phyloP scores from a whole-genome alignment of 2,888 invertebrate species.

The Gibbula magus region DNA sequence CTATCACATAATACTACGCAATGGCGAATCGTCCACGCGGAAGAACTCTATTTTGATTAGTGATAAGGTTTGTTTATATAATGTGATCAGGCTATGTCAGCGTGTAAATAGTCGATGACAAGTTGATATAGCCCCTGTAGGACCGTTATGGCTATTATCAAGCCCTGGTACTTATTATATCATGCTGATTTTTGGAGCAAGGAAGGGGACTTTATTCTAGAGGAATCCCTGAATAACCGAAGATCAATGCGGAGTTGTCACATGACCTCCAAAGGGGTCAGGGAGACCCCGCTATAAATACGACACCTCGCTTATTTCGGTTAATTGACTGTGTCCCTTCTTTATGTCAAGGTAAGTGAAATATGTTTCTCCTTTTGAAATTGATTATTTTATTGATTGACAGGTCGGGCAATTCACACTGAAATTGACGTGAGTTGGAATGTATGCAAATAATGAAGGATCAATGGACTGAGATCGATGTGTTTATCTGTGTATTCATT shows the following conservation, averaged over 20 bases:
- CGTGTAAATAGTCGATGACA: no score
- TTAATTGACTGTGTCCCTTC: not conserved
- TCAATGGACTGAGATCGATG: no score
- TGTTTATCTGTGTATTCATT: no score
- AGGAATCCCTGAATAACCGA: not conserved
- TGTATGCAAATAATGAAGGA: no score
- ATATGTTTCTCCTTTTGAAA: not conserved
- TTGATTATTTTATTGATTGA: no score
- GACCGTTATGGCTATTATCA: no score
- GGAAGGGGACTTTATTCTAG: not conserved
- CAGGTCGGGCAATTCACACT: no score
- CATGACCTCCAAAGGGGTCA: not conserved
- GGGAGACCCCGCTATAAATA: conserved; percentile 3
- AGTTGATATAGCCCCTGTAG: no score
- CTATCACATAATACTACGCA: conserved; percentile 3
- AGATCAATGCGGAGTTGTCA: not conserved
- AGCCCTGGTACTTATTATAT: no score
- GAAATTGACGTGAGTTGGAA: no score
- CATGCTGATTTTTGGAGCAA: not conserved
- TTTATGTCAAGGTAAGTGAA: not conserved
- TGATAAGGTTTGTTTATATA: conserved; percentile 1
- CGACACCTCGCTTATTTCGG: not conserved
- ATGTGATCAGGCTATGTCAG: not conserved
- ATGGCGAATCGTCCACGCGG: not conserved
- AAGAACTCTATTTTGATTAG: not conserved